phyloP scores from a whole-genome alignment of 2,113 vertebrate species.

The Platanista minor region DNA sequence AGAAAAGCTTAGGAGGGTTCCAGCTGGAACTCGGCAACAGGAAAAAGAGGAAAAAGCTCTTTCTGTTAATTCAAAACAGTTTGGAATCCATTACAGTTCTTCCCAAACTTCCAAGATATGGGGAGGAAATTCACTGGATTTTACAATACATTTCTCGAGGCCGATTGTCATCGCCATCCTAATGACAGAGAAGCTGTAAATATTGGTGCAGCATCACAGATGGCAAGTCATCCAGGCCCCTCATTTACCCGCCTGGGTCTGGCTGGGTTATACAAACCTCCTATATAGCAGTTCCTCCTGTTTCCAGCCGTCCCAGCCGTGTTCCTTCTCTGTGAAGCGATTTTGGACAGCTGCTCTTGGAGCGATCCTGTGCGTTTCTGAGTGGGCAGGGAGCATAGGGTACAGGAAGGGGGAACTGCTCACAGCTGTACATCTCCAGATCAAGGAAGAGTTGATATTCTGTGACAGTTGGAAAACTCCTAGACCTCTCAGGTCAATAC shows the following conservation, averaged over 20 bases:
- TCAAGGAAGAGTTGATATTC: not conserved
- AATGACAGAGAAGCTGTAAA: slow-evolving; percentile 54
- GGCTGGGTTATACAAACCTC: slow-evolving; percentile 24
- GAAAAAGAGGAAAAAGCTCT: slow-evolving; percentile 61
- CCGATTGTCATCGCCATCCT: slow-evolving; percentile 10
- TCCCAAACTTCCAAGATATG: slow-evolving; percentile 52
- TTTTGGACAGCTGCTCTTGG: not conserved
- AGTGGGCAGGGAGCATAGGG: not conserved
- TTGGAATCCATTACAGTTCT: slow-evolving; percentile 65
- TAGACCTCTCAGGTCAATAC: not conserved
- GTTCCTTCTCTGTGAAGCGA: not conserved
- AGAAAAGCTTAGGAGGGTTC: slow-evolving; percentile 47
- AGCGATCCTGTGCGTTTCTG: not conserved
- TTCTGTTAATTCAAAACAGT: slow-evolving; percentile 64
- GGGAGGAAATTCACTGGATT: slow-evolving; percentile 38
- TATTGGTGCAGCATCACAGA: slow-evolving; percentile 15
- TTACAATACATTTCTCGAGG: slow-evolving; percentile 54
- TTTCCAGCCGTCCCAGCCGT: not conserved
- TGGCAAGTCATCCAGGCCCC: slow-evolving; percentile 23
- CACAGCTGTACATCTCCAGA: not conserved
- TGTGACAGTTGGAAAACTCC: not conserved
- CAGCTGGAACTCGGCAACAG: slow-evolving; percentile 70
- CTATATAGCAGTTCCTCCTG: not conserved
- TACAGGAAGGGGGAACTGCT: not conserved
- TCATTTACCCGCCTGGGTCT: not conserved